A percentile compares a stretch with the other conserved stretches of the same genome.
phyloP scores from a whole-genome alignment of 2,113 vertebrate species.

The Tetrao urogallus region DNA sequence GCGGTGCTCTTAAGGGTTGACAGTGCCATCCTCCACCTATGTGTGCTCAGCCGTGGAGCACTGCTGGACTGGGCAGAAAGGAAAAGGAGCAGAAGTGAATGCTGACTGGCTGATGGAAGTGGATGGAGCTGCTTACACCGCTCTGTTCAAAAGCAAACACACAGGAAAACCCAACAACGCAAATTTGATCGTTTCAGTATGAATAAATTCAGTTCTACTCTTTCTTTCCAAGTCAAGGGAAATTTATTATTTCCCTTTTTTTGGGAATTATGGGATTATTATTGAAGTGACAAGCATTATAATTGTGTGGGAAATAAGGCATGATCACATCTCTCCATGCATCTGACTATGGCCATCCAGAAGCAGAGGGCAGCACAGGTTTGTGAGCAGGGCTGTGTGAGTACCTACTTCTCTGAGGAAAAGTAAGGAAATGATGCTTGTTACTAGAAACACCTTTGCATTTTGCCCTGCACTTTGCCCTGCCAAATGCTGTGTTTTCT shows the following conservation, averaged over 20 bases:
- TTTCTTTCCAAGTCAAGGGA: neutral
- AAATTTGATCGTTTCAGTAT: neutral
- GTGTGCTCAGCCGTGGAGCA: rapidly evolving
- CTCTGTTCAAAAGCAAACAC: neutral
- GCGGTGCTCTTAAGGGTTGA: neutral
- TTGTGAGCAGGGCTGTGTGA: neutral
- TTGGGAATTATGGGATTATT: neutral
- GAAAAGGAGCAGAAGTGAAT: neutral
- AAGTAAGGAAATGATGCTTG: neutral
- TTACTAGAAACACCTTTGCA: neutral
- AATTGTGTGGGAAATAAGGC: neutral
- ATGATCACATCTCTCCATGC: neutral
- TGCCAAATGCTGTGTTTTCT: neutral
- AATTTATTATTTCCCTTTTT: too few species aligned
- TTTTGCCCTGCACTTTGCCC: neutral
- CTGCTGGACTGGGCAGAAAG: neutral
- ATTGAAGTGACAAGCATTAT: neutral
- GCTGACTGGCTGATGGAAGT: neutral
- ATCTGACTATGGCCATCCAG: neutral
- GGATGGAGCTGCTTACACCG: neutral
- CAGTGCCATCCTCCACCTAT: neutral
- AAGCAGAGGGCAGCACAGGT: rapidly evolving
- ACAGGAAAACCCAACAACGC: neutral
- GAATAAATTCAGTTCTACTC: neutral
- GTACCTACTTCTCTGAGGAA: neutral